Percentiles rank a stretch among this genome's conserved stretches.
Conservation (phyloP, 2,797 vertebrate genomes). For the Mallotus villosus region DNA sequence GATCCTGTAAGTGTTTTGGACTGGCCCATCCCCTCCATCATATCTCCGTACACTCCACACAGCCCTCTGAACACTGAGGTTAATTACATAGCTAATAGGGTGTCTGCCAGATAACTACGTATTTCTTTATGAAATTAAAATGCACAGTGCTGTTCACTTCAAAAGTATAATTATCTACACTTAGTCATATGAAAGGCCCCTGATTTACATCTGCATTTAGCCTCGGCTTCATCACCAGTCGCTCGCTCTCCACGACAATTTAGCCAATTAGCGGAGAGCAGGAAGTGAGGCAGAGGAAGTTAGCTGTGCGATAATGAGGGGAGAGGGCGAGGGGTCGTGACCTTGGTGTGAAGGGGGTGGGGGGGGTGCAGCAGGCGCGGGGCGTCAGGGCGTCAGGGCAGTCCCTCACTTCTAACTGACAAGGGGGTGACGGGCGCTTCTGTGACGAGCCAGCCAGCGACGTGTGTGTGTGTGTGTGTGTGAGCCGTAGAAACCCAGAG, state of each 20-base stretch:
- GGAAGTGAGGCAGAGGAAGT: constrained; percentile 51
- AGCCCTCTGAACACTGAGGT: constrained; percentile 74
- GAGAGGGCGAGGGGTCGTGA: constrained; percentile 50
- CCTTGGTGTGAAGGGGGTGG: too few species aligned
- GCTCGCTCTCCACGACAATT: constrained; percentile 40
- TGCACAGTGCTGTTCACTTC: constrained; percentile 85
- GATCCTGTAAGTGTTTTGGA: constrained; percentile 22
- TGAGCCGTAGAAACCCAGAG: too few species aligned
- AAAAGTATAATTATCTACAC: constrained; percentile 91
- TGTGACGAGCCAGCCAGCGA: too few species aligned
- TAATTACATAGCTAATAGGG: constrained; percentile 93
- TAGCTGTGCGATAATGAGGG: constrained; percentile 72
- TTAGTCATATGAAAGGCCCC: constrained; percentile 82
- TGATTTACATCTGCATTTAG: constrained; percentile 74
- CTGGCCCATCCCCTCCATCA: constrained; percentile 52
- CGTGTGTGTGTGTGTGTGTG: too few species aligned
- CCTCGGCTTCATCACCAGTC: not conserved
- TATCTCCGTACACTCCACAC: not conserved
- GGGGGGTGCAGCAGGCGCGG: too few species aligned
- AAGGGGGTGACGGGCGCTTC: too few species aligned
- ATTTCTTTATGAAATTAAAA: constrained; percentile 95
- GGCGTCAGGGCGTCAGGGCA: too few species aligned
- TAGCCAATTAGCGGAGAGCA: constrained; percentile 27
- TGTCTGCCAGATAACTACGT: constrained; percentile 88
- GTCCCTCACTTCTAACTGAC: too few species aligned